A percentile compares a stretch with the other conserved stretches of the same genome.
phyloP scores from a whole-genome alignment of 2,888 invertebrate species.

The Perdita meconis region DNA sequence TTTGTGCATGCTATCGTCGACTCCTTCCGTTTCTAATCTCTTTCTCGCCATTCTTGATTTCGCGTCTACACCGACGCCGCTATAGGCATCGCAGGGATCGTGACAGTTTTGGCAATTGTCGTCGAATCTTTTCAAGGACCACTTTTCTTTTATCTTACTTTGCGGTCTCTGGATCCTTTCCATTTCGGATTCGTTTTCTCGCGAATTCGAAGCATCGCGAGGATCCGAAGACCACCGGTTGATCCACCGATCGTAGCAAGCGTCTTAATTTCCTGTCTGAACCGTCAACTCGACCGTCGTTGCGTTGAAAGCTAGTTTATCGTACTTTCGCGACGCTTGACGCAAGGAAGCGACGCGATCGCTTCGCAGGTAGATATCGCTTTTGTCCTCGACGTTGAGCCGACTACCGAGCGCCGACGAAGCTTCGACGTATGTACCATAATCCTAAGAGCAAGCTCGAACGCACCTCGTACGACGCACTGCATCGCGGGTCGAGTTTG shows the following conservation, averaged over 20 bases:
- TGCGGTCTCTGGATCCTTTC: too few relatives aligned
- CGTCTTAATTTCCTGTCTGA: too few relatives aligned
- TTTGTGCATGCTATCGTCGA: constrained; percentile 21
- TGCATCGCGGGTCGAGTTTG: constrained; percentile 20
- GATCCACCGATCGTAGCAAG: not conserved
- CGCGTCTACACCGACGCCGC: not conserved
- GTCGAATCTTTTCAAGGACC: too few relatives aligned
- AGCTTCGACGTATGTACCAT: constrained; percentile 49
- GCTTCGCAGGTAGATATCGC: not conserved
- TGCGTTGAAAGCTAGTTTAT: not conserved
- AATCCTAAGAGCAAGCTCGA: constrained; percentile 19
- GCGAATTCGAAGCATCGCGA: not conserved
- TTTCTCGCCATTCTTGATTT: constrained; percentile 7
- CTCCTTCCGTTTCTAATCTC: not conserved
- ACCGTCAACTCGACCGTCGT: constrained; percentile 4
- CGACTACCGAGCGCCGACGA: constrained; percentile 36
- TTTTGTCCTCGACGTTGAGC: constrained; percentile 19
- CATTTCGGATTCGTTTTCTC: too few relatives aligned
- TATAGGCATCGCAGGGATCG: not conserved
- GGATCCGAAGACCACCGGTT: not conserved
- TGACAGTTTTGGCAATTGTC: not conserved
- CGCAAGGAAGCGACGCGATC: constrained; percentile 12
- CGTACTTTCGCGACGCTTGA: not conserved
- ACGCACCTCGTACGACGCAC: constrained; percentile 36
- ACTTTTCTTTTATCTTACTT: not conserved